phyloP scores from a whole-genome alignment of 1,140 invertebrate genomes.

The Sminthurides bifidus region DNA sequence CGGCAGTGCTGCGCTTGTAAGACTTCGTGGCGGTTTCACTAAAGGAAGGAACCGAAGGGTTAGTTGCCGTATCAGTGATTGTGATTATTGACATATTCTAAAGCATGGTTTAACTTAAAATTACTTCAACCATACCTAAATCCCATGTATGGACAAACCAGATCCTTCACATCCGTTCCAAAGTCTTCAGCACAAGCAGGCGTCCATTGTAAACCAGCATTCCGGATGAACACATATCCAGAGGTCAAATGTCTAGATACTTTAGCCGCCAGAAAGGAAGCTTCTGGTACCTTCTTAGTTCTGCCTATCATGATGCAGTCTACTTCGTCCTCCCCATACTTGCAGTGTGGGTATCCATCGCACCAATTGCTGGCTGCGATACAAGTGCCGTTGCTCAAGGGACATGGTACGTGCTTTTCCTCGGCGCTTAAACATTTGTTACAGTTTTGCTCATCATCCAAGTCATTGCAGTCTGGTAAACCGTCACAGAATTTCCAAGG shows the following conservation, averaged over 20 bases:
- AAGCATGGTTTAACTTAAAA: background rate
- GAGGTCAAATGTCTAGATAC: background rate
- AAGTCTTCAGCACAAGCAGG: slow-evolving; percentile 12
- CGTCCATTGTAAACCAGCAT: background rate
- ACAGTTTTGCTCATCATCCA: background rate
- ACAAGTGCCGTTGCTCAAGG: background rate
- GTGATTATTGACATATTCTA: background rate
- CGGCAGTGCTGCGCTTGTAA: background rate
- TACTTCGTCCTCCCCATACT: slow-evolving; percentile 11
- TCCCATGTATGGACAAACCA: slow-evolving; percentile 5
- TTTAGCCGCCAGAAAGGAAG: slow-evolving; percentile 10
- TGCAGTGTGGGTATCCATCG: slow-evolving; percentile 5
- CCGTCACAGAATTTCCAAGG: slow-evolving; percentile 30
- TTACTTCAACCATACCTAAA: background rate
- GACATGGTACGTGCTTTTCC: background rate
- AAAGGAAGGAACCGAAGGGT: background rate
- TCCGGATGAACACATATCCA: slow-evolving; percentile 4
- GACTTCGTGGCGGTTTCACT: background rate
- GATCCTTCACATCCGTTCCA: background rate
- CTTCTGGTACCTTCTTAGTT: background rate
- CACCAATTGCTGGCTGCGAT: background rate
- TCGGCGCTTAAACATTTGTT: background rate
- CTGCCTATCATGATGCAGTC: slow-evolving; percentile 2
- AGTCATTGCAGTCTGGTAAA: slow-evolving; percentile 2
- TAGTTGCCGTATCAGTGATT: background rate